Evolutionary conservation across 2,888 invertebrate genomes (phyloP).

Genomic region (Napeogenes inachia): DNA sequence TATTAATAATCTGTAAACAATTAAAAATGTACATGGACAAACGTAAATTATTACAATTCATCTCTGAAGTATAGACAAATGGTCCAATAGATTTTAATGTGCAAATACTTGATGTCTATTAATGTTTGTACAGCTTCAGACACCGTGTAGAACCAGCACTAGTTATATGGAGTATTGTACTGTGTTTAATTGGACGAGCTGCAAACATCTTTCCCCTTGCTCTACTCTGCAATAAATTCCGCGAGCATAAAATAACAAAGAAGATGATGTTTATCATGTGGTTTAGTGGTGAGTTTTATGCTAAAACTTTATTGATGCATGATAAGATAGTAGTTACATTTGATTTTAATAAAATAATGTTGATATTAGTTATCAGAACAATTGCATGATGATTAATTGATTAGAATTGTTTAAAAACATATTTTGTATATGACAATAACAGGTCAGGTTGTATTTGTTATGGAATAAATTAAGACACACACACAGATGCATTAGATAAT

Average conservation of each 20-base stretch:
- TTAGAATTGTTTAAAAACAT: too few species aligned
- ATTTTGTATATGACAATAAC: too few species aligned
- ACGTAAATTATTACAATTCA: too few species aligned
- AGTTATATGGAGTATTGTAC: slow-evolving; percentile 95
- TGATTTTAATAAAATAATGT: neutral
- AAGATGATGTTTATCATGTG: slow-evolving; percentile 99
- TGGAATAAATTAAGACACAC: too few species aligned
- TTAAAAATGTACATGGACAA: too few species aligned
- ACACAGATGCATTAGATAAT: too few species aligned
- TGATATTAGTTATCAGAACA: neutral
- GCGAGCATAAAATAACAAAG: slow-evolving; percentile 97
- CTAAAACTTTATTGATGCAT: slow-evolving; percentile 5
- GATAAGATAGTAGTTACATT: neutral
- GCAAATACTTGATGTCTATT: neutral
- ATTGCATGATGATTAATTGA: too few species aligned
- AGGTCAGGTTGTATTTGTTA: too few species aligned
- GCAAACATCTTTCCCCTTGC: slow-evolving; percentile 98
- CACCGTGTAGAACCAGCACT: slow-evolving; percentile 94
- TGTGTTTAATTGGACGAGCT: slow-evolving; percentile 95
- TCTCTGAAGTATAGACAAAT: too few species aligned
- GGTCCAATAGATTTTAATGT: too few species aligned
- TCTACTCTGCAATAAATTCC: slow-evolving; percentile 94
- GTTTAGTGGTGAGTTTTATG: slow-evolving; percentile 87
- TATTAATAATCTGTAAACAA: too few species aligned
- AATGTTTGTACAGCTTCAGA: slow-evolving; percentile 84